These are phyloP conservation scores for Oxytorus armatus DNA, from an alignment of 2,888 invertebrate genomes.

Conservation along the genomic window DNA sequence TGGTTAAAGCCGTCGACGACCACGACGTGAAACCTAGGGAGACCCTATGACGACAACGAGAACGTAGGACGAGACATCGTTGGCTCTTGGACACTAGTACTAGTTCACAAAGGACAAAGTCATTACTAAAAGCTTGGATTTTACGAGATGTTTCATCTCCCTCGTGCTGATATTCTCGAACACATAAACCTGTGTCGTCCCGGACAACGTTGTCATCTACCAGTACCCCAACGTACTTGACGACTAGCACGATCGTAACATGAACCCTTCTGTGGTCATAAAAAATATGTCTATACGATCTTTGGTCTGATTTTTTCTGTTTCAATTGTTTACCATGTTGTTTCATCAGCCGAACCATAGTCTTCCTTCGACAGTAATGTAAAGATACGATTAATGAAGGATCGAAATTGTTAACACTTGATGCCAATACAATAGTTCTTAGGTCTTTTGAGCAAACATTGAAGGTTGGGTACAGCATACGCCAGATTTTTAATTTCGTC, in stretches of 20 bases:
- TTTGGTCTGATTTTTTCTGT: neutral
- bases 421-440: conserved; percentile 2
- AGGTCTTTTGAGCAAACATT: too few relatives aligned
- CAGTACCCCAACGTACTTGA: neutral
- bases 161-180: neutral
- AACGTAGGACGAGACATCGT: conserved; percentile 31
- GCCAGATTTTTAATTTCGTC: too few relatives aligned
- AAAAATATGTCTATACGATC: conserved; percentile 3
- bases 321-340: conserved; percentile 11
- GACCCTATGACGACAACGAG: conserved; percentile 17
- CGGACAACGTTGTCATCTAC: conserved; percentile 41
- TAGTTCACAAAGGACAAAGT: conserved; percentile 15
- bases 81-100: conserved; percentile 24
- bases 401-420: conserved; percentile 11
- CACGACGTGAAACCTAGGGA: conserved; percentile 4
- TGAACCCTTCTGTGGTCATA: conserved; percentile 6
- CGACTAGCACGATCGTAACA: conserved; percentile 24
- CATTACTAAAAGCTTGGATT: conserved; percentile 38
- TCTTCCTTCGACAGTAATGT: neutral
- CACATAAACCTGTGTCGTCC: conserved; percentile 1
- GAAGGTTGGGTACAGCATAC: too few relatives aligned
- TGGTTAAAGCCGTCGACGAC: conserved; percentile 39
- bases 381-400: conserved; percentile 1
- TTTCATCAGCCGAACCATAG: neutral
- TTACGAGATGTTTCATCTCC: neutral